Evolutionary conservation across 2,888 invertebrate genomes (phyloP).

Genomic region (Anthophora plumipes): DNA sequence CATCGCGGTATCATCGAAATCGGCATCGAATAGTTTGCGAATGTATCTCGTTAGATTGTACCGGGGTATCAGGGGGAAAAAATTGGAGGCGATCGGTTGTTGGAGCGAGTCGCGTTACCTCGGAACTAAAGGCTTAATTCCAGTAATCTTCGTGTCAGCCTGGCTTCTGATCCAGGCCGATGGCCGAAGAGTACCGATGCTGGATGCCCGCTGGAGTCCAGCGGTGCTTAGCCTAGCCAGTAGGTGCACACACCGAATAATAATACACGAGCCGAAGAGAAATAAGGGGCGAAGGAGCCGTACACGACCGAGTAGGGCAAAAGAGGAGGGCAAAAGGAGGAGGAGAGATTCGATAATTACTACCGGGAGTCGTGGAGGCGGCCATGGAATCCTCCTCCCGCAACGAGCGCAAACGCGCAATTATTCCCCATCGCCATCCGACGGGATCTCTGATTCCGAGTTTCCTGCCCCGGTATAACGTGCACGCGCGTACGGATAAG

Average conservation of each 20-base stretch:
- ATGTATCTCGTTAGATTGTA: slow-evolving; percentile 31
- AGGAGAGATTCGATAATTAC: slow-evolving; percentile 83
- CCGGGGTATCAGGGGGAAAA: slow-evolving; percentile 7
- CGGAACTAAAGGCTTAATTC: slow-evolving; percentile 79
- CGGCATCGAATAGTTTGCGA: slow-evolving; percentile 1
- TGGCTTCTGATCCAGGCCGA: slow-evolving; percentile 77
- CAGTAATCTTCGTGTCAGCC: slow-evolving; percentile 83
- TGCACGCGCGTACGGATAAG: slow-evolving; percentile 52
- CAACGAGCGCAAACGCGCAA: slow-evolving; percentile 84
- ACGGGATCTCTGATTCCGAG: slow-evolving; percentile 80
- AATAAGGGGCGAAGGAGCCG: slow-evolving; percentile 51
- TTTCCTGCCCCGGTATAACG: slow-evolving; percentile 70
- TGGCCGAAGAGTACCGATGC: slow-evolving; percentile 52
- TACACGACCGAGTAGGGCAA: slow-evolving; percentile 41
- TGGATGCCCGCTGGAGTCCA: slow-evolving; percentile 47
- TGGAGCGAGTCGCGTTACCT: slow-evolving; percentile 60
- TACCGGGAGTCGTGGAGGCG: slow-evolving; percentile 84
- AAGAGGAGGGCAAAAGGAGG: slow-evolving; percentile 48
- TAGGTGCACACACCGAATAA: slow-evolving; percentile 79
- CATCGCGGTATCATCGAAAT: not conserved
- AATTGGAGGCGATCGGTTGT: slow-evolving; percentile 39
- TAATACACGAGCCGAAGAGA: slow-evolving; percentile 75
- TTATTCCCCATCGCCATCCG: slow-evolving; percentile 81
- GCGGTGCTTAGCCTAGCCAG: slow-evolving; percentile 56
- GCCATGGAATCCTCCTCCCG: slow-evolving; percentile 82